phyloP scores from a whole-genome alignment of 2,113 vertebrate genomes.

The Corythornis vintsioides region DNA sequence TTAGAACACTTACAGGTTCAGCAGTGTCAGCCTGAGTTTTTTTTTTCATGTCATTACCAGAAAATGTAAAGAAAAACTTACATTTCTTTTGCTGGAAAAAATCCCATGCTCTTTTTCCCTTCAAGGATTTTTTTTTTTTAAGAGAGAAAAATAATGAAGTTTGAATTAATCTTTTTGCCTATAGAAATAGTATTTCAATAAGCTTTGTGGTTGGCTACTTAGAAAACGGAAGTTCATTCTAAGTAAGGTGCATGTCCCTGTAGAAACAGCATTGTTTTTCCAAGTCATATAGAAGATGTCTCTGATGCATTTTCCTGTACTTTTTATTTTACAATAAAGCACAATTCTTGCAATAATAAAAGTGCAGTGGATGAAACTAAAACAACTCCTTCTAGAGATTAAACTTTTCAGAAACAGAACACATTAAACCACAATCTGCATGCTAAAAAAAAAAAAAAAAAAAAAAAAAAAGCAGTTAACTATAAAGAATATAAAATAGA shows the following conservation, averaged over 20 bases:
- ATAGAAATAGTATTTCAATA: not conserved
- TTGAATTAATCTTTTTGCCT: not conserved
- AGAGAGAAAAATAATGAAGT: not conserved
- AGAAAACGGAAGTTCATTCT: not conserved
- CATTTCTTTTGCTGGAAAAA: not conserved
- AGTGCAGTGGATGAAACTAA: not conserved
- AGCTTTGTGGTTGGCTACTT: not conserved
- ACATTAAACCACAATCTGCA: not conserved
- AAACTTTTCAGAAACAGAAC: not conserved
- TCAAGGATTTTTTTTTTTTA: not conserved
- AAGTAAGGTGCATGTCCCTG: not conserved
- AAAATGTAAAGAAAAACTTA: not conserved
- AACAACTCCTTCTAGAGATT: not conserved
- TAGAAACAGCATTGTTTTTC: not conserved
- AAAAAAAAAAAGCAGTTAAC: not conserved
- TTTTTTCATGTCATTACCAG: not conserved
- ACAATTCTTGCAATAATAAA: not conserved
- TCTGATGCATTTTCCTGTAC: not conserved
- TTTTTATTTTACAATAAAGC: not conserved
- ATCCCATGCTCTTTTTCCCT: not conserved
- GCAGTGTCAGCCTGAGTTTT: not conserved
- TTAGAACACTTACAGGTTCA: not conserved
- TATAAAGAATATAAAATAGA: not conserved
- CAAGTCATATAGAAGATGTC: not conserved
- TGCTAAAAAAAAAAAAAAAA: not conserved